Base-by-base conservation (phyloP, 2,888 invertebrate genomes). In the Phlogophora meticulosa region DNA sequence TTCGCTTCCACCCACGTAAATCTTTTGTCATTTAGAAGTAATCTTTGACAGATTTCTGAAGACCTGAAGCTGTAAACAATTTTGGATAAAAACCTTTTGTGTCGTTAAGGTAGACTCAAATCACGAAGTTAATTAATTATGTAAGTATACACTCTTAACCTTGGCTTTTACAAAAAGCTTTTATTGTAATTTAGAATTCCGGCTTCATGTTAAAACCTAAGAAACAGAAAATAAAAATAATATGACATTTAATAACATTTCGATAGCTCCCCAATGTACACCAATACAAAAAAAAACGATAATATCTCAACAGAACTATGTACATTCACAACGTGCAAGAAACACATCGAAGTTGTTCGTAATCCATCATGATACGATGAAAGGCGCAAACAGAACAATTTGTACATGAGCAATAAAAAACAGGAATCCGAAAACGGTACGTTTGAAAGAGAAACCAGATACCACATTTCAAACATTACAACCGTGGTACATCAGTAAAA, bases 321-420 rank as follows among this genome's bases (percentile, higher is more conserved):
- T 28, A 28, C 11, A 67, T 59, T 59, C 59, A 34, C 17, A 28
- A 20, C 13, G n/a, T 24, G 51, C 62, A 59, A 58, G 40, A 55
- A 59, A 48, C 53, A 51, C 46, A 45, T 36, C 61, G 48, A 58
- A 65, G 56, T 57, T 55, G 53, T 38, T 46, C 24, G 56, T 52
- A 67, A 74, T 74, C 76, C 55, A 74, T 74, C 73, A 74, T 69
- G 51, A 34, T 62, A 45, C 62, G 69, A 48, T 56, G 69, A 75
- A 74, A 63, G 63, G 76, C 58, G 46, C 69, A 69, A 74, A 69
- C 75, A 75, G 38, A 59, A 74, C 55, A 42, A 58, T 74, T 62
- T 55, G 42, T 63, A 56, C 69, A 58, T 40, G 49, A 69, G 22
- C 48, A 55, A 73, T 62, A 49, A 58, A 40, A 69, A 61, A 53